phyloP scores from a whole-genome alignment of 92 coral and sea anemone genomes.

The Actinostola sp. region DNA sequence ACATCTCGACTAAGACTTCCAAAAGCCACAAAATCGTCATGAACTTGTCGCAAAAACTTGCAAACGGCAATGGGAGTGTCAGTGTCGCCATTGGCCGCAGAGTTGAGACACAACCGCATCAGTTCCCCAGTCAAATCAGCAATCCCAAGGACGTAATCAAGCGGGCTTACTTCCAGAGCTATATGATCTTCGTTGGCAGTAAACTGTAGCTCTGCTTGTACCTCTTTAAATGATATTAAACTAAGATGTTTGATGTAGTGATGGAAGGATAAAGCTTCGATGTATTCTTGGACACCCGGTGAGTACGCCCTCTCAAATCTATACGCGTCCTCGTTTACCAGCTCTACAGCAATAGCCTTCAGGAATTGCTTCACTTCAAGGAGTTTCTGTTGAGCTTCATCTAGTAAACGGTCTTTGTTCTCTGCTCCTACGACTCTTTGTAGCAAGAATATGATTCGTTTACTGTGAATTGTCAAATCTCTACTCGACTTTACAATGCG shows the following conservation, averaged over 20 bases:
- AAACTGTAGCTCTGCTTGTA: slow-evolving; percentile 59
- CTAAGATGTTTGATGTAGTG: slow-evolving; percentile 69
- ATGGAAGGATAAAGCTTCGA: slow-evolving; percentile 83
- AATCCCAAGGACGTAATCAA: slow-evolving; percentile 85
- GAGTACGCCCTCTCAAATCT: slow-evolving; percentile 82
- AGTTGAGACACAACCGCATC: slow-evolving; percentile 91
- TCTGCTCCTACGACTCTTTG: slow-evolving; percentile 79
- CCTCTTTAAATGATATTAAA: slow-evolving; percentile 70
- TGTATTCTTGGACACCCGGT: slow-evolving; percentile 91
- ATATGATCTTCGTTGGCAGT: slow-evolving; percentile 31
- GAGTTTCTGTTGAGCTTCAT: slow-evolving; percentile 86
- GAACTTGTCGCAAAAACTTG: slow-evolving; percentile 67
- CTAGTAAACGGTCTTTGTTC: slow-evolving; percentile 50
- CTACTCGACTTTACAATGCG: slow-evolving; percentile 93
- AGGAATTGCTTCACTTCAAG: slow-evolving; percentile 63
- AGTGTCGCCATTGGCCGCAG: slow-evolving; percentile 85
- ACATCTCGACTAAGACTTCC: slow-evolving; percentile 73
- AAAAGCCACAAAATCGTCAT: slow-evolving; percentile 73
- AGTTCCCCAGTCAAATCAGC: slow-evolving; percentile 98
- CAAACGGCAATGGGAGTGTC: slow-evolving; percentile 81
- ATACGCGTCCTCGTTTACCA: slow-evolving; percentile 79
- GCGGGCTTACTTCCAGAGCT: slow-evolving; percentile 63
- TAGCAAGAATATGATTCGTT: slow-evolving; percentile 78
- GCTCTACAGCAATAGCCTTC: slow-evolving; percentile 79
- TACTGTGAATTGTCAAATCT: slow-evolving; percentile 92